A percentile compares a stretch with the other conserved stretches of the same genome.
Evolutionary conservation across 1,140 invertebrate genomes (phyloP).

Genomic region (Leptonema lineaticorne): DNA sequence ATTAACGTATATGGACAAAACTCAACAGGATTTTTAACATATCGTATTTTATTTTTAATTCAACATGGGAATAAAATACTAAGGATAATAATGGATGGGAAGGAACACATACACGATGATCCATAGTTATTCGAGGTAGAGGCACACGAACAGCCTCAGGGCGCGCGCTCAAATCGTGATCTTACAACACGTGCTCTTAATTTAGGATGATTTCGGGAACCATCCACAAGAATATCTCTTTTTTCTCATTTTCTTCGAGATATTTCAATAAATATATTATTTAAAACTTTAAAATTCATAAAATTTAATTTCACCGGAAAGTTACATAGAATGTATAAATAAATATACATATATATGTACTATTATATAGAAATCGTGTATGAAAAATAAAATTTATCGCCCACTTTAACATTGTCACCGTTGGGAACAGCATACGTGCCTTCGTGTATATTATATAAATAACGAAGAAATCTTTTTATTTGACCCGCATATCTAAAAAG

Average conservation of each 20-base stretch:
- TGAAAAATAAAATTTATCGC: too few relatives aligned
- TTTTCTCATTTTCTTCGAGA: too few relatives aligned
- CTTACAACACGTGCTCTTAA: slow-evolving; percentile 18
- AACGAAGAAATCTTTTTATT: slow-evolving; percentile 12
- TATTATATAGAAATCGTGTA: too few relatives aligned
- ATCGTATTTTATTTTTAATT: too few relatives aligned
- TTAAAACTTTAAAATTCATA: too few relatives aligned
- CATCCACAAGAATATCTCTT: not conserved
- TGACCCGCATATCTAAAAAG: slow-evolving; percentile 18
- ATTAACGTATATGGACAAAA: too few relatives aligned
- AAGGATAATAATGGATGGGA: slow-evolving; percentile 11
- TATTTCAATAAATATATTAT: too few relatives aligned
- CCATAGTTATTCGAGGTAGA: not conserved
- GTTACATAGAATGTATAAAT: too few relatives aligned
- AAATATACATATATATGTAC: too few relatives aligned
- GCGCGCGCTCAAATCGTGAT: slow-evolving; percentile 23
- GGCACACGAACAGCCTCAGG: slow-evolving; percentile 16
- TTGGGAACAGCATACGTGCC: not conserved
- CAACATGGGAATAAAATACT: slow-evolving; percentile 4
- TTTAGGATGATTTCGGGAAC: slow-evolving; percentile 15
- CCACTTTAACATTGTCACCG: not conserved
- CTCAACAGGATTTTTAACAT: too few relatives aligned
- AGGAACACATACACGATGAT: not conserved
- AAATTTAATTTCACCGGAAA: too few relatives aligned
- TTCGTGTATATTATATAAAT: slow-evolving; percentile 5